Base-by-base conservation (phyloP, 2,113 vertebrate species). In the Sinosuthora webbiana region DNA sequence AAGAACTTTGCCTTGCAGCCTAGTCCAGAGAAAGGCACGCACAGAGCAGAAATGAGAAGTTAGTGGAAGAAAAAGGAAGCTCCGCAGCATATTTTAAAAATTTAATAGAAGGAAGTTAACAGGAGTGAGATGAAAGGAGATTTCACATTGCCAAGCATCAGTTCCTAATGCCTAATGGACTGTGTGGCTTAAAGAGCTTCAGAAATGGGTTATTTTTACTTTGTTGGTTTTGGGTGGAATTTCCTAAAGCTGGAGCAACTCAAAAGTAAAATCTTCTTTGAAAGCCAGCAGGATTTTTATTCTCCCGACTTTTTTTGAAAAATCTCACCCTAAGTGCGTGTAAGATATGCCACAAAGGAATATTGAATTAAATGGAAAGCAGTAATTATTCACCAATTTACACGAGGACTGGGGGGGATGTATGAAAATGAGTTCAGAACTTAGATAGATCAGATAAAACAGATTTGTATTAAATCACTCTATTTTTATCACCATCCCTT, bases 131-230 rank as follows among this genome's bases (percentile, higher is more conserved):
- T 77, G 84, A 95, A 90, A 91, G 93, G 55, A 13, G 4, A 62
- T 87, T 82, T 83, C 69, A 31, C 27, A 9, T 19, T 69, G 70
- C 89, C 75, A 79, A 47, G 69, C 63, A 22, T 15, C 83, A 79
- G 45, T 30, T 80, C 27, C 74, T 67, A 73, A 31, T 39, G 74
- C 81, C 62, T 92, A 73, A 79, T 33, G 49, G 65, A 49, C 37
- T 73, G 25, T 64, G 59, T 77, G 84, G 78, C 89, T 79, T 84
- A 57, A 57, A 91, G 65, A 77, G 78, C n/a, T 65, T 67, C 77
- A 94, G 78, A 76, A 96, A 94, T 1, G 6, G 55, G 75, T 90
- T 88, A 67, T 88, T 92, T 94, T 90, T 73, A 62, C 84, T 70
- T 68, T 76, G n/a, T 79, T 95, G 84, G 1, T 57, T 94, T 96